Percentiles rank a stretch among this genome's conserved stretches.
Conservation (phyloP, 1,140 invertebrate species). For the Amphibalanus amphitrite region DNA sequence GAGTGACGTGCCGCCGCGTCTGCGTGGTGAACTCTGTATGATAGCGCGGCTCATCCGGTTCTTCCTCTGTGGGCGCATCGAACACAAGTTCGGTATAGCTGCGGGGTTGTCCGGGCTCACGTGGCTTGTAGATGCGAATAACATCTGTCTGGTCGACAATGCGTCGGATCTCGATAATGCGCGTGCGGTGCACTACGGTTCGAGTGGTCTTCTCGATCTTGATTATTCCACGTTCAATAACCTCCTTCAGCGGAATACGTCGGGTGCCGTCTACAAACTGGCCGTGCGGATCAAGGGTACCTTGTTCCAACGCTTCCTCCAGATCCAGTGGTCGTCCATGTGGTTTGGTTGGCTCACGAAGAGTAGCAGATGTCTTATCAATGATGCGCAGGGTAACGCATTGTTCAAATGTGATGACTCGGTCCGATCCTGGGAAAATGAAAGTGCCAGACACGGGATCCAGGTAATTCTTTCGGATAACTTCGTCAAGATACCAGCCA, state of each 20-base stretch:
- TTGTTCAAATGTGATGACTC: slow-evolving; percentile 67
- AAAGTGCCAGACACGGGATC: slow-evolving; percentile 65
- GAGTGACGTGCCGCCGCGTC: not conserved
- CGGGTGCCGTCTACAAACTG: slow-evolving; percentile 42
- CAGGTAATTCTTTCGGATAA: slow-evolving; percentile 55
- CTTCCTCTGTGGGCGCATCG: slow-evolving; percentile 21
- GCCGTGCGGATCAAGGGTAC: slow-evolving; percentile 56
- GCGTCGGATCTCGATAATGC: not conserved
- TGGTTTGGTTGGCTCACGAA: slow-evolving; percentile 51
- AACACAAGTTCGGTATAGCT: slow-evolving; percentile 33
- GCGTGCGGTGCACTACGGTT: not conserved
- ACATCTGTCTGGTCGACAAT: not conserved
- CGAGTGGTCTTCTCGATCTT: slow-evolving; percentile 32
- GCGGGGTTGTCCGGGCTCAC: slow-evolving; percentile 25
- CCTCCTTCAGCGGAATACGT: slow-evolving; percentile 50
- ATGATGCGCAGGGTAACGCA: slow-evolving; percentile 70
- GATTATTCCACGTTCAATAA: slow-evolving; percentile 36
- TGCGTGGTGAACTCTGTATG: not conserved
- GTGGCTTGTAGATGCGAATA: not conserved
- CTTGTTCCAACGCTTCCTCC: slow-evolving; percentile 52
- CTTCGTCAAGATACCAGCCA: slow-evolving; percentile 59
- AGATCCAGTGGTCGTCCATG: slow-evolving; percentile 42
- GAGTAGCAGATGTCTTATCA: slow-evolving; percentile 54
- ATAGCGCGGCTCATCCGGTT: not conserved
- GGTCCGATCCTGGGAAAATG: slow-evolving; percentile 67